Conservation (phyloP, 35 echinoderm and acorn worm species). For the Hemicentrotus pulcherrimus region DNA sequence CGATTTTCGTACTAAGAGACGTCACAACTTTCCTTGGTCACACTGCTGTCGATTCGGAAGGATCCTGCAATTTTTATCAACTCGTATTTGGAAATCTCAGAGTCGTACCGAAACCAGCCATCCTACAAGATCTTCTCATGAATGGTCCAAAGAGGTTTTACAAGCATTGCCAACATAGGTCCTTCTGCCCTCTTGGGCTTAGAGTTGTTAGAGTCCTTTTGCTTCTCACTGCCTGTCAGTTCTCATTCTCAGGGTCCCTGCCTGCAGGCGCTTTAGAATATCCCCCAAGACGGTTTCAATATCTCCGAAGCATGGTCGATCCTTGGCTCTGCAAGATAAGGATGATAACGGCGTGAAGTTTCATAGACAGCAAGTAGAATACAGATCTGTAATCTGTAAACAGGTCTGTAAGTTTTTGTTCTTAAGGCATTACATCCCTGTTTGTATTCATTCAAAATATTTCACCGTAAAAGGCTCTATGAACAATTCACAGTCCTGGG, state of each 20-base stretch:
- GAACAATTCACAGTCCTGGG: no score
- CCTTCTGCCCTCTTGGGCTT: no score
- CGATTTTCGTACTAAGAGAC: neutral
- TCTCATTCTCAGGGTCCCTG: slow-evolving; percentile 68
- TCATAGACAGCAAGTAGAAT: no score
- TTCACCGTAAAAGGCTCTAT: no score
- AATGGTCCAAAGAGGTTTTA: neutral
- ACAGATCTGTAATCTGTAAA: no score
- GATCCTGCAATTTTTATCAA: neutral
- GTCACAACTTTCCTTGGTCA: neutral
- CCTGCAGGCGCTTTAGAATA: slow-evolving; percentile 67
- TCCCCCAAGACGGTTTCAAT: slow-evolving; percentile 67
- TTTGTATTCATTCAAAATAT: no score
- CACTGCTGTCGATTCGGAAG: neutral
- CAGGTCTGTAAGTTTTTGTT: no score
- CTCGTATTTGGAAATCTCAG: neutral
- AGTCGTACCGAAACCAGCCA: neutral
- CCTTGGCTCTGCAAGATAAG: slow-evolving; percentile 66
- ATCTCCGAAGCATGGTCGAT: slow-evolving; percentile 71
- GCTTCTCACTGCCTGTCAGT: neutral
- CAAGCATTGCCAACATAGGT: no score
- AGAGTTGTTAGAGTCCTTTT: neutral
- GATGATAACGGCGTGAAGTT: neutral
- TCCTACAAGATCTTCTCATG: no score
- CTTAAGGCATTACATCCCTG: no score